Conservation (phyloP, 1,140 invertebrate species). For the Apis florea region DNA sequence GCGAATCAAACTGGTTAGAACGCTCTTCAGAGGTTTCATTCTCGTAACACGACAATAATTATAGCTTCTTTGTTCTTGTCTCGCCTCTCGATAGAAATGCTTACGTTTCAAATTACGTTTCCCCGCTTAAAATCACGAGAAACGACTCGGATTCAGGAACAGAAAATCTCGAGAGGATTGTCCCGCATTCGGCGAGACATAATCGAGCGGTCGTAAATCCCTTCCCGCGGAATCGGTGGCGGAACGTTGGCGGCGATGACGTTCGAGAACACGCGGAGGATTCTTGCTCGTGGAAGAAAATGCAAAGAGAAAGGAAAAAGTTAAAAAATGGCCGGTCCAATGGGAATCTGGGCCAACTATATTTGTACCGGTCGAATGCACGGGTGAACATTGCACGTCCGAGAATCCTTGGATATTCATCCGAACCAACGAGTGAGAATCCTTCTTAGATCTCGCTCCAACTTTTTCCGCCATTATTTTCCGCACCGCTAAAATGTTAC, state of each 20-base stretch:
- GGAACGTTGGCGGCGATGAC: not conserved
- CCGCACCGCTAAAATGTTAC: not conserved
- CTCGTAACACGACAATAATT: not conserved
- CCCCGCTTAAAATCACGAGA: not conserved
- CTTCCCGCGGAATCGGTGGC: not conserved
- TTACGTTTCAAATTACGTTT: not conserved
- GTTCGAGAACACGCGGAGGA: not conserved
- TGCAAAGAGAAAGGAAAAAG: not conserved
- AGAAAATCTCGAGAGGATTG: too few species aligned
- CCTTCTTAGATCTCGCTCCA: not conserved
- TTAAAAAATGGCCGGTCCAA: conserved; percentile 37
- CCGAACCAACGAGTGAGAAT: not conserved
- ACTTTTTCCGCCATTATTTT: not conserved
- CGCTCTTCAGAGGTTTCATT: conserved; percentile 1
- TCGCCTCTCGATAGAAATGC: conserved; percentile 15
- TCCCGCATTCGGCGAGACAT: not conserved
- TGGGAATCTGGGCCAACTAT: conserved; percentile 64
- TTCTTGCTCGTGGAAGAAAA: not conserved
- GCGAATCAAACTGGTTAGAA: conserved; percentile 31
- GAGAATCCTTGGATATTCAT: conserved; percentile 40
- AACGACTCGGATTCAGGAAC: not conserved
- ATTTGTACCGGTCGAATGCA: conserved; percentile 51
- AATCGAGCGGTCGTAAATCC: conserved; percentile 2
- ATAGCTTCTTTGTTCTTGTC: conserved; percentile 1
- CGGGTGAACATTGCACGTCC: conserved; percentile 19